Percentiles rank a stretch among this genome's conserved stretches.
These are phyloP conservation scores for Solenopsis invicta DNA, from an alignment of 1,140 invertebrate genomes.

Conservation along the genomic window DNA sequence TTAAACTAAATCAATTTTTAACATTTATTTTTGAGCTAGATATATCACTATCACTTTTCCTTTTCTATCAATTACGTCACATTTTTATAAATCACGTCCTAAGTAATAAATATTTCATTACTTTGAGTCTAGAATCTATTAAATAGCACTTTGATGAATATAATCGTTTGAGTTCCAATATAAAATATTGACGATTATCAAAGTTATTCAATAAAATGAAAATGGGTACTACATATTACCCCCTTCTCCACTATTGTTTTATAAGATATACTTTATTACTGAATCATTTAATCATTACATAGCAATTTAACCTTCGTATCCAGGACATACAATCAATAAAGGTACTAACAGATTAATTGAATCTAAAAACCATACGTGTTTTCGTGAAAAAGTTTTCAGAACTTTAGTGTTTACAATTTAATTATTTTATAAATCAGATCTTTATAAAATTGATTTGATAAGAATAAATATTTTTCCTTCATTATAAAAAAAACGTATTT, in stretches of 20 bases:
- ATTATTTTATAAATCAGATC: constrained; percentile 8
- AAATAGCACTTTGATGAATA: too few relatives aligned
- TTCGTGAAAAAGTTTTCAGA: background rate
- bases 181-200: too few relatives aligned
- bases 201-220: too few relatives aligned
- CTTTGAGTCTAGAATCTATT: too few relatives aligned
- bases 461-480: background rate
- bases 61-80: too few relatives aligned
- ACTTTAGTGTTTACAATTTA: background rate
- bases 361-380: background rate
- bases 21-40: too few relatives aligned
- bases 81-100: too few relatives aligned
- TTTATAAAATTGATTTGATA: background rate
- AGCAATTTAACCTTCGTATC: background rate
- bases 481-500: background rate
- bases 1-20: too few relatives aligned
- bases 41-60: too few relatives aligned
- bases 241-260: background rate
- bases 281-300: constrained; percentile 31
- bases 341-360: background rate
- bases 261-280: constrained; percentile 32
- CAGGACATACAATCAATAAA: background rate
- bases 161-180: too few relatives aligned
- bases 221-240: too few relatives aligned
- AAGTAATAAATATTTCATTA: too few relatives aligned